Percentiles rank a stretch among this genome's conserved stretches.
These are phyloP conservation scores for Drosophila kuntzei DNA, from an alignment of 2,888 invertebrate genomes.

Conservation along the genomic window DNA sequence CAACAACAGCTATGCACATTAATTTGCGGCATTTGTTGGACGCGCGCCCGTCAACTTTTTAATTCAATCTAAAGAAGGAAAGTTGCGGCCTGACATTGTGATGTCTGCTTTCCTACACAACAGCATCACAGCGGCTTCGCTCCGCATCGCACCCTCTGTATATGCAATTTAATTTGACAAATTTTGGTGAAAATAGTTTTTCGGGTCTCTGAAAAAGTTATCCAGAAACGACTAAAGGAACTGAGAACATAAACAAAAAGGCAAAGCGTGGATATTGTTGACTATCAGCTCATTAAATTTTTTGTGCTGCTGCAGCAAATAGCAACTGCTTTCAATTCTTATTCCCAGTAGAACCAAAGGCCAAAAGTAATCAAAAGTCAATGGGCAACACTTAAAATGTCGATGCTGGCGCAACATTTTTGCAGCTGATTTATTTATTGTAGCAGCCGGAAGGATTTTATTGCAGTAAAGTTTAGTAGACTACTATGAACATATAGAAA, in stretches of 20 bases:
- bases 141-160: constrained; percentile 42
- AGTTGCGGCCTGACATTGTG: constrained; percentile 53
- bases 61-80: constrained; percentile 74
- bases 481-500: not conserved
- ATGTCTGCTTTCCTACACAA: constrained; percentile 36
- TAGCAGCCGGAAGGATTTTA: constrained; percentile 4
- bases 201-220: constrained; percentile 38
- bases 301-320: constrained; percentile 32
- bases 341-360: constrained; percentile 17
- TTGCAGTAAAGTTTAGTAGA: constrained; percentile 8
- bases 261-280: constrained; percentile 19
- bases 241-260: constrained; percentile 7
- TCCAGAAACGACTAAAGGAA: constrained; percentile 26
- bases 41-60: constrained; percentile 71
- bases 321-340: constrained; percentile 2
- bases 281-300: constrained; percentile 71
- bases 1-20: constrained; percentile 68
- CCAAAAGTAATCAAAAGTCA: constrained; percentile 67
- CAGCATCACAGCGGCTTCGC: constrained; percentile 14
- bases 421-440: constrained; percentile 70
- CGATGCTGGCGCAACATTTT: constrained; percentile 59
- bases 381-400: constrained; percentile 66
- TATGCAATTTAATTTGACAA: constrained; percentile 81
- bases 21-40: constrained; percentile 74
- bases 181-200: constrained; percentile 76